phyloP scores from a whole-genome alignment of 35 echinoderm and acorn worm genomes.

The Lytechinus pictus region DNA sequence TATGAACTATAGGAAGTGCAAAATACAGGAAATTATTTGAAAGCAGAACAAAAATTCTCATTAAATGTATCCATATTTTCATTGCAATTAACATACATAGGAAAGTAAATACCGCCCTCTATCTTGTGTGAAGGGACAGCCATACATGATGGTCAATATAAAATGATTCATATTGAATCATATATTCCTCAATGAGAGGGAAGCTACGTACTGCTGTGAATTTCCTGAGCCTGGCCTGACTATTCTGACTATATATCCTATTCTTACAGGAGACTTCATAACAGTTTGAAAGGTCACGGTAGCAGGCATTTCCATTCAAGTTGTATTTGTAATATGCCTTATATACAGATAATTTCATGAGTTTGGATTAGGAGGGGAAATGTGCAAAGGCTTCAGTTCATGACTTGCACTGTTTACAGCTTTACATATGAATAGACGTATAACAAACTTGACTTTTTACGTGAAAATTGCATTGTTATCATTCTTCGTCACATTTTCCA shows the following conservation, averaged over 20 bases:
- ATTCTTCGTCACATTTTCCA: too few species aligned
- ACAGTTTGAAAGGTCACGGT: neutral
- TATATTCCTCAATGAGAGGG: neutral
- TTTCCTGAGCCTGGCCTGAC: neutral
- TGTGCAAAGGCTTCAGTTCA: too few species aligned
- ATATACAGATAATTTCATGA: too few species aligned
- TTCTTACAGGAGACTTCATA: neutral
- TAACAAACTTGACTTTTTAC: too few species aligned
- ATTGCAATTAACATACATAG: neutral
- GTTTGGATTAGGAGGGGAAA: too few species aligned
- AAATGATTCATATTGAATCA: neutral
- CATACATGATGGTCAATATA: neutral
- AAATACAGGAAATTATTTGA: too few species aligned
- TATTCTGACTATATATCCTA: neutral
- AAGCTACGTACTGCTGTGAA: neutral
- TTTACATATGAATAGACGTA: too few species aligned
- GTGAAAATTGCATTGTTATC: too few species aligned
- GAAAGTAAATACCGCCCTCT: neutral
- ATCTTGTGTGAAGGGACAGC: neutral
- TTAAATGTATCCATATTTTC: neutral
- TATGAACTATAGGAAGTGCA: neutral
- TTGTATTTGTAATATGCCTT: too few species aligned
- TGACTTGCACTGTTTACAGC: too few species aligned
- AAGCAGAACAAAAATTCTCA: too few species aligned
- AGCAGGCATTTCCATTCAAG: neutral